phyloP scores from a whole-genome alignment of 2,797 vertebrate species.

The Podarcis siculus region DNA sequence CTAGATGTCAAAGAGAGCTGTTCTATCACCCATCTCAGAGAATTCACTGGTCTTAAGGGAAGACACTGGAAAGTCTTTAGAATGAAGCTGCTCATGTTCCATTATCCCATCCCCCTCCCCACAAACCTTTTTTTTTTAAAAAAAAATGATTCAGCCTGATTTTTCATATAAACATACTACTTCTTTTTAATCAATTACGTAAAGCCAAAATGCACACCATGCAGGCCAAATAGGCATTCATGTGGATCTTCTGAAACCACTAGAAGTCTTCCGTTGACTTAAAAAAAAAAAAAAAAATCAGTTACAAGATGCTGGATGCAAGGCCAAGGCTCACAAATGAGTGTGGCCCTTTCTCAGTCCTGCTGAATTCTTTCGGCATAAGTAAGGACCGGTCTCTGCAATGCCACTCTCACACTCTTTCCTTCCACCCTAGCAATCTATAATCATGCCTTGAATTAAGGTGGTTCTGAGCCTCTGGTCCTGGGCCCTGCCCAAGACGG shows the following conservation, averaged over 20 bases:
- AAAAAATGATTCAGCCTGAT: constrained; percentile 55
- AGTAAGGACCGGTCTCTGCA: constrained; percentile 44
- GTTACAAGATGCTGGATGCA: constrained; percentile 47
- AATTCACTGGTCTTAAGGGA: constrained; percentile 46
- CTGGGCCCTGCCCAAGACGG: too few relatives aligned
- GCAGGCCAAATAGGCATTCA: constrained; percentile 34
- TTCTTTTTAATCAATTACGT: constrained; percentile 11
- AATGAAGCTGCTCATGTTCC: constrained; percentile 65
- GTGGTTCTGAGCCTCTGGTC: not conserved
- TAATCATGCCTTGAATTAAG: constrained; percentile 24
- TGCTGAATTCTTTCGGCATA: constrained; percentile 39
- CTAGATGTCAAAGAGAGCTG: not conserved
- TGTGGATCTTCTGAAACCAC: constrained; percentile 44
- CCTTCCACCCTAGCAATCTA: constrained; percentile 38
- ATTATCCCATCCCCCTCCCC: constrained; percentile 44
- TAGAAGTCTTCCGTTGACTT: constrained; percentile 46
- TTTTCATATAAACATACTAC: constrained; percentile 32
- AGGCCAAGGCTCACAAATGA: constrained; percentile 65
- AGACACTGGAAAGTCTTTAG: constrained; percentile 60
- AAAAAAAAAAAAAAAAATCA: constrained; percentile 22
- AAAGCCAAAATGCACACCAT: constrained; percentile 48
- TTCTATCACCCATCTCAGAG: constrained; percentile 31
- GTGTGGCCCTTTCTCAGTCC: constrained; percentile 46
- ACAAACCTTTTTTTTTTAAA: constrained; percentile 2
- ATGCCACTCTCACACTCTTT: constrained; percentile 26